Conservation (phyloP, 1,140 invertebrate species). For the Temnothorax nylanderi region DNA sequence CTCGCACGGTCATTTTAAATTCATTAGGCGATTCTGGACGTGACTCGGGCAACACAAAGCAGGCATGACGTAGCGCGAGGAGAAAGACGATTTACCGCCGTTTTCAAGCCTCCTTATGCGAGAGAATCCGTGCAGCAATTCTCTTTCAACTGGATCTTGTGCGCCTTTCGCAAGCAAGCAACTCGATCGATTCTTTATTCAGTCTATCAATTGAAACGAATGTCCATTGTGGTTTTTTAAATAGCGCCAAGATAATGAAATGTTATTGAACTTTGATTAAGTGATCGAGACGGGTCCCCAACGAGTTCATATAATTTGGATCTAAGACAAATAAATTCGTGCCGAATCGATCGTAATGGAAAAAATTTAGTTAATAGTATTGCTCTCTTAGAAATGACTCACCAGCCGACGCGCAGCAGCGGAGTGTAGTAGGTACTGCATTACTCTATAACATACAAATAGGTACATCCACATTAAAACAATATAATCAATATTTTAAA, state of each 20-base stretch:
- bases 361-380: not conserved
- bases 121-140: conserved; percentile 39
- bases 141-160: conserved; percentile 13
- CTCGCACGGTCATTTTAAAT: conserved; percentile 78
- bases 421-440: too few relatives aligned
- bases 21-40: conserved; percentile 78
- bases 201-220: conserved; percentile 9
- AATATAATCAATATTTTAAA: too few relatives aligned
- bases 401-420: too few relatives aligned
- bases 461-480: too few relatives aligned
- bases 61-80: conserved; percentile 66
- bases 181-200: not conserved
- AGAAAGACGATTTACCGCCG: conserved; percentile 70
- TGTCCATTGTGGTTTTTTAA: conserved; percentile 9
- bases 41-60: conserved; percentile 68
- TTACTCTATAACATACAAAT: too few relatives aligned
- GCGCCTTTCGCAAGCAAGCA: not conserved
- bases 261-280: conserved; percentile 20
- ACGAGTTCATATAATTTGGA: too few relatives aligned
- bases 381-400: too few relatives aligned
- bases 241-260: conserved; percentile 14
- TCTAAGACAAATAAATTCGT: too few relatives aligned
- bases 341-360: too few relatives aligned
- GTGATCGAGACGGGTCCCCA: not conserved
- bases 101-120: conserved; percentile 64